These are phyloP conservation scores for Habropoda laboriosa DNA, from an alignment of 1,140 invertebrate species.

Conservation along the genomic window DNA sequence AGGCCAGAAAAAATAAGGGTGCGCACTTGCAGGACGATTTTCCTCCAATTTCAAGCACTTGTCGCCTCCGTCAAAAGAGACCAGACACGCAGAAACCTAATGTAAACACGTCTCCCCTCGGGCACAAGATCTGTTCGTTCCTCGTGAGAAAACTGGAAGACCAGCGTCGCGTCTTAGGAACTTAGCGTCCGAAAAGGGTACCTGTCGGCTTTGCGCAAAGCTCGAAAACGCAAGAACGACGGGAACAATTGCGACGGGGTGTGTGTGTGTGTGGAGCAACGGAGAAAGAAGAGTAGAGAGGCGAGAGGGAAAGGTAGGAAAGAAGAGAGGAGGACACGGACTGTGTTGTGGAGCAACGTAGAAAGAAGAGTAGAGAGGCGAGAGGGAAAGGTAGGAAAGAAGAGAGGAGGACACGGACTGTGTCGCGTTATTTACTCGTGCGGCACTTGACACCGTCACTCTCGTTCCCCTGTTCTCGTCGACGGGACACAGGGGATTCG, in stretches of 20 bases:
- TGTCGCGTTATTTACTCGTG: slow-evolving; percentile 30
- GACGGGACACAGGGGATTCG: slow-evolving; percentile 31
- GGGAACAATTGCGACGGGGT: not conserved
- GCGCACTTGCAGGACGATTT: too few relatives aligned
- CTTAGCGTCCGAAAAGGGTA: not conserved
- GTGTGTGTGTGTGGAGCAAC: too few relatives aligned
- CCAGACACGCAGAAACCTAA: too few relatives aligned
- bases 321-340: not conserved
- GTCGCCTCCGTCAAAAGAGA: too few relatives aligned
- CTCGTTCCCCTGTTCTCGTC: slow-evolving; percentile 13
- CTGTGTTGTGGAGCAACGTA: too few relatives aligned
- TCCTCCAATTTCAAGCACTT: too few relatives aligned
- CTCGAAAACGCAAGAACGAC: too few relatives aligned
- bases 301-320: not conserved
- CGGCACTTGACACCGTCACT: slow-evolving; percentile 31
- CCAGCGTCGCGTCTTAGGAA: not conserved
- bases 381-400: not conserved
- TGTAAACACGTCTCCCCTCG: not conserved
- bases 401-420: not conserved
- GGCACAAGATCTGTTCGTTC: not conserved
- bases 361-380: not conserved
- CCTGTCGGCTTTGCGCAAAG: not conserved
- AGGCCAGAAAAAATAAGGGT: too few relatives aligned
- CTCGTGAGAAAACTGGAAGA: not conserved
- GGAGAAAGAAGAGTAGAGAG: not conserved